These are phyloP conservation scores for Coryphaenoides rupestris DNA, from an alignment of 2,113 vertebrate genomes.

Conservation along the genomic window DNA sequence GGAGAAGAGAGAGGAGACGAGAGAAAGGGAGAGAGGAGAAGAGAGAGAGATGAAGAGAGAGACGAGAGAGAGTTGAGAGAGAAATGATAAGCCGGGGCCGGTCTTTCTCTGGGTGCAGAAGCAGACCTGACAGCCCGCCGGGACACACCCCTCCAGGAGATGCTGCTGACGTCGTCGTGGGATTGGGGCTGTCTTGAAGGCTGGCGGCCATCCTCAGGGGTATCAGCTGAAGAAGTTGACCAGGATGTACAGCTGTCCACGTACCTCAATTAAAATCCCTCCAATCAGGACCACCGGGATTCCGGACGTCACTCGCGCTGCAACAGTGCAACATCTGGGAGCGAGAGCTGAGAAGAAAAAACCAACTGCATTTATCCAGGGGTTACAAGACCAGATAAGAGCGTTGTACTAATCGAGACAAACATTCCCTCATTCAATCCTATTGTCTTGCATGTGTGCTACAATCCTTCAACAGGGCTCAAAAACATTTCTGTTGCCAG, in stretches of 20 bases:
- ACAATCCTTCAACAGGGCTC: no score
- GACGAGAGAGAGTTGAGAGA: constrained; percentile 45
- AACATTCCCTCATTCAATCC: no score
- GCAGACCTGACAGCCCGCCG: neutral
- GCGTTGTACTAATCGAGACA: no score
- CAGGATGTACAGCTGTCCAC: constrained; percentile 92
- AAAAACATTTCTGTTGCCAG: no score
- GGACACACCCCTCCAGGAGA: constrained; percentile 95
- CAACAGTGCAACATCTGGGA: no score
- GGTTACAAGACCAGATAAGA: no score
- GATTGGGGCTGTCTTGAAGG: constrained; percentile 95
- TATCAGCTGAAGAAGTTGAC: constrained; percentile 94
- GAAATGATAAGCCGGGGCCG: no score
- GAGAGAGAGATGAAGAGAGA: constrained; percentile 11
- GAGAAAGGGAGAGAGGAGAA: neutral
- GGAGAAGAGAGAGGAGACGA: neutral
- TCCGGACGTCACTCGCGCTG: neutral
- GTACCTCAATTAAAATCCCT: constrained; percentile 41
- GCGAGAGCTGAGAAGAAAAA: no score
- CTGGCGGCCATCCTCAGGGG: constrained; percentile 96
- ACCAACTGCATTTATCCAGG: no score
- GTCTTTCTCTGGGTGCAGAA: no score
- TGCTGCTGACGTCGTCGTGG: constrained; percentile 94
- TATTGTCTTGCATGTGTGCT: no score
- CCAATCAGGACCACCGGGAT: neutral